Percentiles rank a stretch among this genome's conserved stretches.
Evolutionary conservation across 1,140 invertebrate species (phyloP).

Genomic region (Pogonomyrmex barbatus): DNA sequence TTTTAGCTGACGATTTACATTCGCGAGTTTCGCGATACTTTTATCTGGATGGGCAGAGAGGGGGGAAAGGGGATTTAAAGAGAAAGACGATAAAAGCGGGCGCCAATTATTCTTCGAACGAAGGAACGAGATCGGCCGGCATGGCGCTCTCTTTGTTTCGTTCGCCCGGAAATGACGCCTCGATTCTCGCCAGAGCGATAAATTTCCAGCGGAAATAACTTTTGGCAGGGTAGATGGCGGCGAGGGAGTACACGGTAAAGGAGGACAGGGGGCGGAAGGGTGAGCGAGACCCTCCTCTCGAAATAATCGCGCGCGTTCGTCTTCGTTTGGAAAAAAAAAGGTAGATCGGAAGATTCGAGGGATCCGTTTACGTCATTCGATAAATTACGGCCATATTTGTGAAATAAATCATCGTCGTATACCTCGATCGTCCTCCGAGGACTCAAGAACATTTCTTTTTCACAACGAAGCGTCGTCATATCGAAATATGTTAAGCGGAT

Average conservation of each 20-base stretch:
- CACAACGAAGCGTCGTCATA: background rate
- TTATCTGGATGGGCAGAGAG: background rate
- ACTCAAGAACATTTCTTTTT: background rate
- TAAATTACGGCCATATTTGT: slow-evolving; percentile 60
- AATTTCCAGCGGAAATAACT: slow-evolving; percentile 77
- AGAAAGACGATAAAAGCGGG: slow-evolving; percentile 63
- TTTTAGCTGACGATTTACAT: slow-evolving; percentile 61
- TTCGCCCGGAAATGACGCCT: slow-evolving; percentile 75
- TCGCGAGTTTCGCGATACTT: slow-evolving; percentile 60
- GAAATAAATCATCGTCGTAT: slow-evolving; percentile 55
- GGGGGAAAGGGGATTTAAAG: slow-evolving; percentile 37
- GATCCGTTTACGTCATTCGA: slow-evolving; percentile 55
- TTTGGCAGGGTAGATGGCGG: slow-evolving; percentile 68
- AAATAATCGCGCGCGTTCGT: slow-evolving; percentile 50
- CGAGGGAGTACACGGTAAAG: slow-evolving; percentile 50
- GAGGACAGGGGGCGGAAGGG: slow-evolving; percentile 38
- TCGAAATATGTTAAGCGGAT: slow-evolving; percentile 38
- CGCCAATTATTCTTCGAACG: slow-evolving; percentile 73
- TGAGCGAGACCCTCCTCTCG: slow-evolving; percentile 21
- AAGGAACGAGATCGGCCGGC: slow-evolving; percentile 30
- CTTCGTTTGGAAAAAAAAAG: slow-evolving; percentile 43
- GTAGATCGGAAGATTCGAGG: slow-evolving; percentile 41
- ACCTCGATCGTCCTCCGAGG: background rate
- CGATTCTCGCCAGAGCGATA: slow-evolving; percentile 76
- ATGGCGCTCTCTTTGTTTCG: slow-evolving; percentile 72